Evolutionary conservation across 2,888 invertebrate species (phyloP), one percentile per base, ranked within the genome.

Genomic region (Abscondita cerata): DNA sequence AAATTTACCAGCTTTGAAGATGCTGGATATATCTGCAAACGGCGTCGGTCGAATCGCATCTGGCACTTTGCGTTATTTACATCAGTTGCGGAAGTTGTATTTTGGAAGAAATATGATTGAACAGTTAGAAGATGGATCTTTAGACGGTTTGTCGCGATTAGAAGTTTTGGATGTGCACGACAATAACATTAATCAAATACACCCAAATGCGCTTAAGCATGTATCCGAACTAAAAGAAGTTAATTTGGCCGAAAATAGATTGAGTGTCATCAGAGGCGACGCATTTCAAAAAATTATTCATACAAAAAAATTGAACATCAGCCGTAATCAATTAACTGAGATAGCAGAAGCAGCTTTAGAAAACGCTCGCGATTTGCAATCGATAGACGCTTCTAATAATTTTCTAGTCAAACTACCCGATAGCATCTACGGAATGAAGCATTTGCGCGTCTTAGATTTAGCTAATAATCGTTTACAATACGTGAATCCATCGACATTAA

Each of bases 301-400:
- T 36, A 77, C 93, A 52, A 87, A 87, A 60, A 83, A 83, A 52
- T 74, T 93, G 36, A 92, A 93, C 76, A 81, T 94, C 16, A 92
- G 92, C 67, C 85, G 87, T 70, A 94, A 94, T 77, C 87, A 87
- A 75, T 77, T 94, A 41, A 86, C 87, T 38, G 88, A 86, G 71
- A 85, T 93, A 63, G 85, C 85, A 1, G 86, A 87, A 1, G 84
- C 83, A 1, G 84, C 86, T 13, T 85, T 92, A 41, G 85, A 86
- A 19, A 83, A 83, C 74, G 86, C 85, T 52, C 83, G 89, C 65
- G 85, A 89, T 44, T 82, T 95, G 46, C 88, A 91, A 79, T 85
- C 86, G 67, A 78, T 95, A 20, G 90, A 93, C 76, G 85, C 91
- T 54, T 93, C 94, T 0, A 87, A 90, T 61, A 95, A 95, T 77